Evolutionary conservation across 2,797 vertebrate species (phyloP).

Genomic region (Gadopsis marmoratus): DNA sequence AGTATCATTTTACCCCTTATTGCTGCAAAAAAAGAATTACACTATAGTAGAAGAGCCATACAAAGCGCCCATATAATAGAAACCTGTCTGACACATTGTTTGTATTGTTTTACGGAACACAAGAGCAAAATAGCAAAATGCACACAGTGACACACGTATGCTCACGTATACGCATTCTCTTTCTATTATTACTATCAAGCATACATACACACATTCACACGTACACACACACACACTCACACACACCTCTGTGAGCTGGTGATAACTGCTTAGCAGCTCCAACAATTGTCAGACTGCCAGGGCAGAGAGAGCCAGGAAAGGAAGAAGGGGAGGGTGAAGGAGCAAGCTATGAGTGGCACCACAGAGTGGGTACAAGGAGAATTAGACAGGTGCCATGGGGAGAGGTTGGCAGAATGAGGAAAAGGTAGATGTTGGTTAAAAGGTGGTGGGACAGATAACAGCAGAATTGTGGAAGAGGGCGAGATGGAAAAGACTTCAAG

Average conservation of each 20-base stretch:
- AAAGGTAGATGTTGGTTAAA: constrained; percentile 74
- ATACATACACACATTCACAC: constrained; percentile 48
- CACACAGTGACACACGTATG: constrained; percentile 58
- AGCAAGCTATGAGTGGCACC: constrained; percentile 81
- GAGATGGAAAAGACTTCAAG: constrained; percentile 67
- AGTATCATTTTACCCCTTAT: constrained; percentile 76
- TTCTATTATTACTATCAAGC: constrained; percentile 63
- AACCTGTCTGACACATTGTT: constrained; percentile 80
- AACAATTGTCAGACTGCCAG: constrained; percentile 84
- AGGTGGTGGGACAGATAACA: constrained; percentile 76
- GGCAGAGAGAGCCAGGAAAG: constrained; percentile 76
- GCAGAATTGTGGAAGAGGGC: constrained; percentile 53
- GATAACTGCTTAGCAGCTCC: constrained; percentile 85
- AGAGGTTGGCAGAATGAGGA: constrained; percentile 76
- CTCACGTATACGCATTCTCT: constrained; percentile 55
- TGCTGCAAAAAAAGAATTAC: constrained; percentile 73
- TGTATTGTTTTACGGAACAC: constrained; percentile 80
- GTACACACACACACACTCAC: constrained; percentile 38
- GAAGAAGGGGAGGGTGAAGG: constrained; percentile 78
- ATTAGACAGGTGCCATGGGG: constrained; percentile 81
- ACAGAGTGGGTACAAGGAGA: constrained; percentile 81
- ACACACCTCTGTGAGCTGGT: constrained; percentile 79
- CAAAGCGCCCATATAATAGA: constrained; percentile 76
- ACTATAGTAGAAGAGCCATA: constrained; percentile 70
- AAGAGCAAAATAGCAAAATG: constrained; percentile 71